A percentile compares a stretch with the other conserved stretches of the same genome.
Conservation (phyloP, 2,888 invertebrate genomes). For the Scrobipalpa costella region DNA sequence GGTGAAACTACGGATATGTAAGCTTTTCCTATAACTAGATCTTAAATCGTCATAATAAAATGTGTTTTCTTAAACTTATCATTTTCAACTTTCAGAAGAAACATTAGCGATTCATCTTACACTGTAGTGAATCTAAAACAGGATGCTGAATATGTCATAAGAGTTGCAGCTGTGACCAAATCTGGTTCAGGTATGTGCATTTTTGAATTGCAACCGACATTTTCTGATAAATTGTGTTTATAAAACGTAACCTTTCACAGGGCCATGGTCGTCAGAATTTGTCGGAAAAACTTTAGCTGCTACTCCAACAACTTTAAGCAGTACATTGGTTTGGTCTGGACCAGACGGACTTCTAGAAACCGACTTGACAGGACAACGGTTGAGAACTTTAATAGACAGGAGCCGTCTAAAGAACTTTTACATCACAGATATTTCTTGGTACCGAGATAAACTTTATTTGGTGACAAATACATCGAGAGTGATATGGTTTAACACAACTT, state of each 20-base stretch:
- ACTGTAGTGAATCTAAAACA: constrained; percentile 86
- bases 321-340: constrained; percentile 88
- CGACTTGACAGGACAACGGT: constrained; percentile 89
- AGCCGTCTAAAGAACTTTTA: constrained; percentile 80
- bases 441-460: constrained; percentile 86
- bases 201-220: not conserved
- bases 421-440: constrained; percentile 89
- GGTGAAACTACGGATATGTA: constrained; percentile 63
- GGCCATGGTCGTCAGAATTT: constrained; percentile 91
- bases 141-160: constrained; percentile 88
- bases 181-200: constrained; percentile 80
- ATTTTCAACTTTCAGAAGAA: constrained; percentile 51
- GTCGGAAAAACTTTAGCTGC: constrained; percentile 84
- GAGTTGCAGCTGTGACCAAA: constrained; percentile 88
- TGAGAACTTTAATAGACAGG: constrained; percentile 85
- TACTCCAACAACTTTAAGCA: constrained; percentile 78
- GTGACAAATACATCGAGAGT: constrained; percentile 88
- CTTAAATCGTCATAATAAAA: not conserved
- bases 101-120: constrained; percentile 82
- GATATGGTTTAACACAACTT: constrained; percentile 86
- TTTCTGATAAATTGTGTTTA: not conserved
- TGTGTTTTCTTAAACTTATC: not conserved
- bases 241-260: constrained; percentile 50
- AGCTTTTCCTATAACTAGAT: constrained; percentile 36
- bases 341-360: constrained; percentile 88